phyloP scores from a whole-genome alignment of 2,113 vertebrate species.

The Hippocampus guttulatus region DNA sequence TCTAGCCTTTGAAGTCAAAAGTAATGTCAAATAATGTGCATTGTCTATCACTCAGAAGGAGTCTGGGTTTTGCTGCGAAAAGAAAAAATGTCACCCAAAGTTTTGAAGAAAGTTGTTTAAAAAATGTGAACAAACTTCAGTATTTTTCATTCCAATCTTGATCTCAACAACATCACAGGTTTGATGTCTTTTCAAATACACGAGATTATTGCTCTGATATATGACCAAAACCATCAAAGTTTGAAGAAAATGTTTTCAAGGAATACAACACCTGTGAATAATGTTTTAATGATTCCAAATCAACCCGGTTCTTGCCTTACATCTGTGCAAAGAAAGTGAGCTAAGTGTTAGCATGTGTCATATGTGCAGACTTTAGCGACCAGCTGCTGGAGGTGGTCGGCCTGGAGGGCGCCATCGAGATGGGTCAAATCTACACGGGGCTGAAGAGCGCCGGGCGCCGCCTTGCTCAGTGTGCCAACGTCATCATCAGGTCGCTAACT shows the following conservation, averaged over 20 bases:
- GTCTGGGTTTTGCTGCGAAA: too few species aligned
- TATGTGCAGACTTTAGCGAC: conserved; percentile 83
- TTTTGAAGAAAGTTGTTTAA: too few species aligned
- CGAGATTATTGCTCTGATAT: background rate
- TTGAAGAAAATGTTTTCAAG: background rate
- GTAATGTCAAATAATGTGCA: too few species aligned
- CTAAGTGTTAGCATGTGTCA: background rate
- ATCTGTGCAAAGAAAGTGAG: background rate
- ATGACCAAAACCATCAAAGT: background rate
- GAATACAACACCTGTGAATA: background rate
- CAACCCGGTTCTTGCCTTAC: background rate
- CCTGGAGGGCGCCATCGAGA: conserved; percentile 92
- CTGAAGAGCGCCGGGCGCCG: conserved; percentile 91
- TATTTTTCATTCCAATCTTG: too few species aligned
- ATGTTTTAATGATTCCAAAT: background rate
- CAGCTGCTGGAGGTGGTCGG: conserved; percentile 92
- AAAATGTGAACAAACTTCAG: too few species aligned
- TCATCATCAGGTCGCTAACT: conserved; percentile 83
- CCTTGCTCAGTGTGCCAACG: conserved; percentile 85
- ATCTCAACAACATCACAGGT: too few species aligned
- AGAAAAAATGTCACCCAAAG: too few species aligned
- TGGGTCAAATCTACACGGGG: conserved; percentile 97
- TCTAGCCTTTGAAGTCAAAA: too few species aligned
- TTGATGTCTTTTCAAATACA: too few species aligned
- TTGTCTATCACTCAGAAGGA: too few species aligned